Percentiles rank a stretch among this genome's conserved stretches.
Evolutionary conservation across 1,140 invertebrate genomes (phyloP).

Genomic region (Bombus polaris): DNA sequence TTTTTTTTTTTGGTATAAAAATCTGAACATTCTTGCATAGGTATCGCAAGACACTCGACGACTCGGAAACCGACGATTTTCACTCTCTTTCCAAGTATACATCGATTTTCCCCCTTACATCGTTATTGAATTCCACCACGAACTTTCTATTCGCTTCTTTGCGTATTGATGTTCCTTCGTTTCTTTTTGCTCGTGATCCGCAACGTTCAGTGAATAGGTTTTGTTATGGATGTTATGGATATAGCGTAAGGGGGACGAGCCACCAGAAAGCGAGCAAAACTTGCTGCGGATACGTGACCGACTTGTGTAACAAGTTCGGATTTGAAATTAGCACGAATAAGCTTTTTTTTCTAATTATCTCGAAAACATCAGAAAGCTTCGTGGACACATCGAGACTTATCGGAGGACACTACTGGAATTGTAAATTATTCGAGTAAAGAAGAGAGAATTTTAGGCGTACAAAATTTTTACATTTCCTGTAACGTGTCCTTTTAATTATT

Average conservation of each 20-base stretch:
- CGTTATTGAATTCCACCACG: constrained; percentile 2
- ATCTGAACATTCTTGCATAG: too few relatives aligned
- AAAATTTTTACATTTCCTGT: too few relatives aligned
- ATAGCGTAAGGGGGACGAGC: background rate
- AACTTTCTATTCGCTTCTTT: background rate
- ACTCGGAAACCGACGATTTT: constrained; percentile 14
- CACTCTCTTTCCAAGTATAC: background rate
- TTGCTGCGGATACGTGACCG: background rate
- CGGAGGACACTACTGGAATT: background rate
- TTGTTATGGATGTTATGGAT: constrained; percentile 16
- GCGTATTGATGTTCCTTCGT: background rate
- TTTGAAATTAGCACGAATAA: background rate
- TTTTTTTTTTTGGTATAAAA: too few relatives aligned
- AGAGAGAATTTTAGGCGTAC: too few relatives aligned
- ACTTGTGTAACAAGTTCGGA: constrained; percentile 2
- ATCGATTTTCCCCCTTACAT: background rate
- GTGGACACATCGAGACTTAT: too few relatives aligned
- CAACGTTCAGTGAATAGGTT: constrained; percentile 20
- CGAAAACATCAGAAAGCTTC: background rate
- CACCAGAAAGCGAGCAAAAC: background rate
- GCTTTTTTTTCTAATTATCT: background rate
- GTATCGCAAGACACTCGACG: background rate
- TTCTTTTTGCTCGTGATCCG: background rate
- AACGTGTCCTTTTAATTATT: too few relatives aligned
- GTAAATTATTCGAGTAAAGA: too few relatives aligned